Conservation (phyloP, 2,888 invertebrate species). For the Myopa tessellatipennis region DNA sequence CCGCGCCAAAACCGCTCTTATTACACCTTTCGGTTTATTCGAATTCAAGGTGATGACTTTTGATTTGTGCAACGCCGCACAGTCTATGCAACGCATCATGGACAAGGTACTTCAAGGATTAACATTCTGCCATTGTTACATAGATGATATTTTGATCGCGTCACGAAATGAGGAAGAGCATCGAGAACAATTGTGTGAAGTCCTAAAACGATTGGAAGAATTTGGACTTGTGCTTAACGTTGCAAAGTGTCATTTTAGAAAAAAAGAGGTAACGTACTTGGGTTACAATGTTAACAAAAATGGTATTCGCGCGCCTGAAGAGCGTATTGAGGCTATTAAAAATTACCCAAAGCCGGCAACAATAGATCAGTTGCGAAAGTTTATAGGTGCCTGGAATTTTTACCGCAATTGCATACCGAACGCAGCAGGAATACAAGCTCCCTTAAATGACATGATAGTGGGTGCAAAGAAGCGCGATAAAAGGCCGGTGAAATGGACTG, state of each 20-base stretch:
- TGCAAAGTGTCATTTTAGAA: not conserved
- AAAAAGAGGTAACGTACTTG: too few relatives aligned
- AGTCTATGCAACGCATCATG: conserved; percentile 60
- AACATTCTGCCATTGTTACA: conserved; percentile 48
- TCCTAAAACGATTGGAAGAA: not conserved
- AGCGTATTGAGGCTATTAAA: conserved; percentile 7
- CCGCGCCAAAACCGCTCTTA: conserved; percentile 35
- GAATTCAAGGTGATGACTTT: conserved; percentile 56
- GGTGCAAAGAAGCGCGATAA: conserved; percentile 47
- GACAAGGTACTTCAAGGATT: conserved; percentile 50
- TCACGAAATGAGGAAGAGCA: conserved; percentile 23
- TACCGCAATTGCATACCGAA: conserved; percentile 2
- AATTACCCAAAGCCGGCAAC: conserved; percentile 27
- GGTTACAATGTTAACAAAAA: not conserved
- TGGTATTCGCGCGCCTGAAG: not conserved
- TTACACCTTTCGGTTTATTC: conserved; percentile 50
- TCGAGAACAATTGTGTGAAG: conserved; percentile 17
- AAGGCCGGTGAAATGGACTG: conserved; percentile 46
- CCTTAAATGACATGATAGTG: conserved; percentile 24
- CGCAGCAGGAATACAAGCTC: conserved; percentile 7
- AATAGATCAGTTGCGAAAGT: conserved; percentile 32
- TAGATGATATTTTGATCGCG: conserved; percentile 43
- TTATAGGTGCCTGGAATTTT: conserved; percentile 38
- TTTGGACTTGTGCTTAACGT: conserved; percentile 1
- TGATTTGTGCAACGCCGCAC: conserved; percentile 58